Evolutionary conservation across 2,888 invertebrate species (phyloP).

Genomic region (Augiades crinisus): DNA sequence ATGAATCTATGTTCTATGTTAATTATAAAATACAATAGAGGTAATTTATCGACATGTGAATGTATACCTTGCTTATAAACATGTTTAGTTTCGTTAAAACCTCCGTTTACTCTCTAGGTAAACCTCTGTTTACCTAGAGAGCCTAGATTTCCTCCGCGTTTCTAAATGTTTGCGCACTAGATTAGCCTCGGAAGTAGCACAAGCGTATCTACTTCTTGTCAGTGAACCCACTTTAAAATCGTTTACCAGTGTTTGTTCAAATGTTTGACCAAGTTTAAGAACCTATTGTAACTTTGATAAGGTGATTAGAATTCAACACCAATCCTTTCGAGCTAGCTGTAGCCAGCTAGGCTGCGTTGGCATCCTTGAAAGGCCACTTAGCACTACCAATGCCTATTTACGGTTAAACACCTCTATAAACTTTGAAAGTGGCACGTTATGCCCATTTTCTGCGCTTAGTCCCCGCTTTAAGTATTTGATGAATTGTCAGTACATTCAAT

Average conservation of each 20-base stretch:
- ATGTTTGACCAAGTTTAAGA: background rate
- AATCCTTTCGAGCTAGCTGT: background rate
- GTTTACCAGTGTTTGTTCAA: background rate
- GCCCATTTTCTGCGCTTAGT: background rate
- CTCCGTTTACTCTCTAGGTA: no score
- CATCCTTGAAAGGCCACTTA: slow-evolving; percentile 80
- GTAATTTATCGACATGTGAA: no score
- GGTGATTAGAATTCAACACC: slow-evolving; percentile 15
- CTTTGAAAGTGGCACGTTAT: slow-evolving; percentile 8
- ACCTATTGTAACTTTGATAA: background rate
- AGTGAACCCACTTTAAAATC: background rate
- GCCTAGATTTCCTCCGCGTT: slow-evolving; percentile 52
- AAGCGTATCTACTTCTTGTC: background rate
- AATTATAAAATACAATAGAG: no score
- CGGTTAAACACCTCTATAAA: slow-evolving; percentile 55
- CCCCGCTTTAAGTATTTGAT: background rate
- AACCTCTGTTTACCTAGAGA: slow-evolving; percentile 62
- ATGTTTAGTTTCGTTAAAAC: no score
- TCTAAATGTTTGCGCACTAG: slow-evolving; percentile 9
- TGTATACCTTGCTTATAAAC: no score
- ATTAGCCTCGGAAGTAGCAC: slow-evolving; percentile 15
- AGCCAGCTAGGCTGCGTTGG: slow-evolving; percentile 38
- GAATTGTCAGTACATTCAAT: background rate
- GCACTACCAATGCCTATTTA: slow-evolving; percentile 64
- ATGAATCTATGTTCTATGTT: no score